Percentiles rank a stretch among this genome's conserved stretches.
Evolutionary conservation across 2,888 invertebrate species (phyloP).

Genomic region (Zhuqinia jingwanae): DNA sequence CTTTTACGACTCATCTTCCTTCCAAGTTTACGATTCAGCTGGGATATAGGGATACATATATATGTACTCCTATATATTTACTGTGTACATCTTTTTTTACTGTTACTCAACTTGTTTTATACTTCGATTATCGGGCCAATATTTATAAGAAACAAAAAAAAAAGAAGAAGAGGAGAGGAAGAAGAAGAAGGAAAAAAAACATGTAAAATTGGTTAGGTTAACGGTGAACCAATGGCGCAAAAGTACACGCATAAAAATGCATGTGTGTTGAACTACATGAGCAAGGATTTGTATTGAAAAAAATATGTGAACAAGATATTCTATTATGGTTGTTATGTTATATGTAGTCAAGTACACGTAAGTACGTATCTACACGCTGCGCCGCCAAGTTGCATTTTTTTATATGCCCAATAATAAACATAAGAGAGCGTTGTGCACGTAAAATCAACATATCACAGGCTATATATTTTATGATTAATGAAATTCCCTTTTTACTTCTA

Average conservation of each 20-base stretch:
- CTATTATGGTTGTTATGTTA: neutral
- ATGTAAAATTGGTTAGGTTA: constrained; percentile 11
- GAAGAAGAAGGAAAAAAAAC: neutral
- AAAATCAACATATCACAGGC: no score
- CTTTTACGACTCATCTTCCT: constrained; percentile 67
- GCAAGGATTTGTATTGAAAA: constrained; percentile 18
- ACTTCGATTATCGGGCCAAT: constrained; percentile 41
- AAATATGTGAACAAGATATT: neutral
- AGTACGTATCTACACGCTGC: no score
- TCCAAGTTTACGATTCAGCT: constrained; percentile 54
- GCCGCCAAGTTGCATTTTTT: no score
- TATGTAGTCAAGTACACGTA: neutral
- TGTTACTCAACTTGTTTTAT: constrained; percentile 6
- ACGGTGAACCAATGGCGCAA: neutral
- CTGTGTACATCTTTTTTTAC: neutral
- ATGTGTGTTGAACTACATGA: constrained; percentile 45
- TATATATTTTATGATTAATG: neutral
- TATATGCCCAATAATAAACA: no score
- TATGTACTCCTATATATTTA: neutral
- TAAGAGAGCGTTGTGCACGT: no score
- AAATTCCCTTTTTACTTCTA: neutral
- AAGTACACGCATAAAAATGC: constrained; percentile 16
- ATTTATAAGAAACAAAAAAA: neutral
- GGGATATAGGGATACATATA: constrained; percentile 58
- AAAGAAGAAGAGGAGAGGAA: no score